A percentile compares a stretch with the other conserved stretches of the same genome.
These are phyloP conservation scores for Epinephelus coioides DNA, from an alignment of 2,797 vertebrate species.

Conservation along the genomic window DNA sequence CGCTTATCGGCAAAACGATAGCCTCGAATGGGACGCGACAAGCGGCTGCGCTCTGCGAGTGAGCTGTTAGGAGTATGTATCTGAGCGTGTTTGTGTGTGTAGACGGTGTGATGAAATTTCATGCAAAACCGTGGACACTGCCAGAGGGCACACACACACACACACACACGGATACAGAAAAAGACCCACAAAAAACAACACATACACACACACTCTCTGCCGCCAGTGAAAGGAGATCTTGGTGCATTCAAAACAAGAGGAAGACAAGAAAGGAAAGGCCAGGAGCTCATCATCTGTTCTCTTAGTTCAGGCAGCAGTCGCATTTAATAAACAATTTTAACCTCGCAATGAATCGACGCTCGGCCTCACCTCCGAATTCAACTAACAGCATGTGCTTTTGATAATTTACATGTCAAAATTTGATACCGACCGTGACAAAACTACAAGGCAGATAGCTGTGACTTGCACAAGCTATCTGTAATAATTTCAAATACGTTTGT, in stretches of 20 bases:
- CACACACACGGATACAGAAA: constrained; percentile 35
- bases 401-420: constrained; percentile 63
- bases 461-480: constrained; percentile 72
- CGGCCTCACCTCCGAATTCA: constrained; percentile 43
- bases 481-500: constrained; percentile 72
- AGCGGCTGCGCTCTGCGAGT: constrained; percentile 34
- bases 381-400: constrained; percentile 38
- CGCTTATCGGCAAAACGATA: constrained; percentile 75
- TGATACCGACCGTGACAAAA: constrained; percentile 68
- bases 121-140: constrained; percentile 79
- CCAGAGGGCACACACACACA: constrained; percentile 55
- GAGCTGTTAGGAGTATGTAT: constrained; percentile 35
- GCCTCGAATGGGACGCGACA: constrained; percentile 54
- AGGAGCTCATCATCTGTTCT: constrained; percentile 56
- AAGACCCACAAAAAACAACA: constrained; percentile 36
- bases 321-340: constrained; percentile 42
- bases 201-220: constrained; percentile 34
- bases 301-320: constrained; percentile 36
- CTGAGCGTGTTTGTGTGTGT: constrained; percentile 54
- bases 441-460: constrained; percentile 63
- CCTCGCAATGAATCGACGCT: constrained; percentile 24
- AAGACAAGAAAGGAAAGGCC: constrained; percentile 54
- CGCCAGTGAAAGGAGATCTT: constrained; percentile 59
- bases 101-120: constrained; percentile 82
- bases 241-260: constrained; percentile 63